Conservation (phyloP, 2,797 vertebrate genomes). For the Hybognathus amarus region DNA sequence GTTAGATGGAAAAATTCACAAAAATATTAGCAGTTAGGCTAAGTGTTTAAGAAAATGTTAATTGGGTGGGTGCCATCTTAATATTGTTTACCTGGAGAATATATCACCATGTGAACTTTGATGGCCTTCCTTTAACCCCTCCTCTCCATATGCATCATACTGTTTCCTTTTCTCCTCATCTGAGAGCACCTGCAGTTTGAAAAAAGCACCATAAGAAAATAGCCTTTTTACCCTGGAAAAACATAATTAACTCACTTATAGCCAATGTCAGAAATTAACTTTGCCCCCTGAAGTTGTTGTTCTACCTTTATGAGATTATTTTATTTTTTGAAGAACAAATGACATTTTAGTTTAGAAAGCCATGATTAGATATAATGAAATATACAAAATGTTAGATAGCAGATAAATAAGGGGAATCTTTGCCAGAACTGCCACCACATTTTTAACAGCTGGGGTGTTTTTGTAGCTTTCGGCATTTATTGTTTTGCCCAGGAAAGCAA, state of each 20-base stretch:
- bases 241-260: neutral
- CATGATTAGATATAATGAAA: neutral
- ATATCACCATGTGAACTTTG: slow-evolving; percentile 96
- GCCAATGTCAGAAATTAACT: neutral
- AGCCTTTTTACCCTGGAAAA: neutral
- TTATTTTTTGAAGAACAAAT: too few species aligned
- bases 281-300: neutral
- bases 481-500: too few species aligned
- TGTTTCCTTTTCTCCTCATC: slow-evolving; percentile 98
- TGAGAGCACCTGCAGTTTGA: slow-evolving; percentile 87
- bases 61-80: neutral
- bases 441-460: neutral
- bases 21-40: neutral
- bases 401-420: neutral
- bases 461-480: neutral
- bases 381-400: neutral
- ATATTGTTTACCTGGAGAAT: slow-evolving; percentile 88
- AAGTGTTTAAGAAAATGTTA: neutral
- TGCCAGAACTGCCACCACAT: neutral
- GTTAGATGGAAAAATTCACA: neutral
- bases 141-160: slow-evolving; percentile 93
- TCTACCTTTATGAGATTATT: neutral
- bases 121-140: slow-evolving; percentile 96
- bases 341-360: too few species aligned
- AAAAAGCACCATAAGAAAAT: slow-evolving; percentile 28